A percentile compares a stretch with the other conserved stretches of the same genome.
These are phyloP conservation scores for Hoplostethus mediterraneus DNA, from an alignment of 2,797 vertebrate species.

Conservation along the genomic window DNA sequence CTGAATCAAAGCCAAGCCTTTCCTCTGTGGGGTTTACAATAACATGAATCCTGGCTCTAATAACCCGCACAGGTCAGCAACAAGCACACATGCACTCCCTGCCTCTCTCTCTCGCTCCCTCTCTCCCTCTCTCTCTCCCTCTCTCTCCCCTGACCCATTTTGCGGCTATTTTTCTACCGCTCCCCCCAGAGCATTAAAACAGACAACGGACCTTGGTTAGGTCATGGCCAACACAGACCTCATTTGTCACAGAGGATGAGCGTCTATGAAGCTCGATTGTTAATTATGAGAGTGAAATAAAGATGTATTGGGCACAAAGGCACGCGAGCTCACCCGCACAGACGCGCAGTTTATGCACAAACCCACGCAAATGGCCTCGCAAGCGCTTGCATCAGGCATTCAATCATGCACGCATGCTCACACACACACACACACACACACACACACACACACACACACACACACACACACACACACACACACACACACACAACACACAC, in stretches of 20 bases:
- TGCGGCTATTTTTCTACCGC: slow-evolving; percentile 51
- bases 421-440: slow-evolving; percentile 20
- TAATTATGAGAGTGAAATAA: slow-evolving; percentile 81
- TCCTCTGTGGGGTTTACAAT: slow-evolving; percentile 58
- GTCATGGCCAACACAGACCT: slow-evolving; percentile 79
- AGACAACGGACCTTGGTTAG: slow-evolving; percentile 78
- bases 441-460: slow-evolving; percentile 9
- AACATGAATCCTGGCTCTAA: slow-evolving; percentile 66
- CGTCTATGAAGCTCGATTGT: slow-evolving; percentile 70
- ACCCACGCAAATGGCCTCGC: slow-evolving; percentile 22
- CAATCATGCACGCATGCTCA: slow-evolving; percentile 41
- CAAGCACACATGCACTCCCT: slow-evolving; percentile 25
- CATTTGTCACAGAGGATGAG: slow-evolving; percentile 81
- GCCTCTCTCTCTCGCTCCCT: slow-evolving; percentile 3
- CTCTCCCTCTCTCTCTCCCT: slow-evolving; percentile 34
- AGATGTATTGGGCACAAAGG: slow-evolving; percentile 68
- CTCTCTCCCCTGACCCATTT: slow-evolving; percentile 67
- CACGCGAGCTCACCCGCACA: not conserved
- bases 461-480: slow-evolving; percentile 18
- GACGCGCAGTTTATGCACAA: slow-evolving; percentile 5
- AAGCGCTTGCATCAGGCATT: slow-evolving; percentile 39
- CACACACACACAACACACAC: slow-evolving; percentile 12
- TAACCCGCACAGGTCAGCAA: slow-evolving; percentile 73
- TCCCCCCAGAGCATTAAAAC: slow-evolving; percentile 75
- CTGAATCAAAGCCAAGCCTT: slow-evolving; percentile 67